A percentile compares a stretch with the other conserved stretches of the same genome.
Conservation (phyloP, 2,113 vertebrate genomes). For the Tor tambroides region DNA sequence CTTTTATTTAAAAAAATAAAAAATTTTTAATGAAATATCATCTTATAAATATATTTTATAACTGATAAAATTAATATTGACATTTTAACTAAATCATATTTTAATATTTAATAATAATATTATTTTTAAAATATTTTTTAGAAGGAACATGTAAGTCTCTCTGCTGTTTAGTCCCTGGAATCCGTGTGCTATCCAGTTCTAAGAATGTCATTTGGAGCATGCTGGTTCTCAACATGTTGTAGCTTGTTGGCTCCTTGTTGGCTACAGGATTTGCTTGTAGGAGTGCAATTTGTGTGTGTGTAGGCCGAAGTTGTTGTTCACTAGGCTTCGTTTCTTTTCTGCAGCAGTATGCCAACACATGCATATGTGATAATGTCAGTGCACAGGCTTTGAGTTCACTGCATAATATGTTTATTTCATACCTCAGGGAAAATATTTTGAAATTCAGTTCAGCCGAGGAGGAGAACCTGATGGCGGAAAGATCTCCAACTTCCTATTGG, state of each 20-base stretch:
- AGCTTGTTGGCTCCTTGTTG: conserved; percentile 23
- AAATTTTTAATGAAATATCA: background rate
- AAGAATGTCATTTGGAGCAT: conserved; percentile 37
- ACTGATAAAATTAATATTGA: background rate
- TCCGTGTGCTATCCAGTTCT: conserved; percentile 28
- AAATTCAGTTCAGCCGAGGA: conserved; percentile 85
- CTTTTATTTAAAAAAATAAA: background rate
- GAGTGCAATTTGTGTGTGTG: background rate
- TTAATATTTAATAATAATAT: background rate
- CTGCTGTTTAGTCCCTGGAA: background rate
- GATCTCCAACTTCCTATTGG: conserved; percentile 84
- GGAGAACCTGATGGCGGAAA: conserved; percentile 84
- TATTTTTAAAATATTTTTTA: background rate
- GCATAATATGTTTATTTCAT: background rate
- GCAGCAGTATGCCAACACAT: background rate
- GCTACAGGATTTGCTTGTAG: background rate
- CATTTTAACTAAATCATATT: background rate
- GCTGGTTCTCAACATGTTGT: conserved; percentile 30
- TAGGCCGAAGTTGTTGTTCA: conserved; percentile 16
- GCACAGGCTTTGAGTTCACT: background rate
- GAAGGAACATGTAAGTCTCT: background rate
- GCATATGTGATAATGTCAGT: background rate
- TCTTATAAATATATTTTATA: background rate
- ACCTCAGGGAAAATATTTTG: conserved; percentile 83
- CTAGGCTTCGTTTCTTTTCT: background rate